phyloP scores from a whole-genome alignment of 2,113 vertebrate genomes.

The Labeo rohita region DNA sequence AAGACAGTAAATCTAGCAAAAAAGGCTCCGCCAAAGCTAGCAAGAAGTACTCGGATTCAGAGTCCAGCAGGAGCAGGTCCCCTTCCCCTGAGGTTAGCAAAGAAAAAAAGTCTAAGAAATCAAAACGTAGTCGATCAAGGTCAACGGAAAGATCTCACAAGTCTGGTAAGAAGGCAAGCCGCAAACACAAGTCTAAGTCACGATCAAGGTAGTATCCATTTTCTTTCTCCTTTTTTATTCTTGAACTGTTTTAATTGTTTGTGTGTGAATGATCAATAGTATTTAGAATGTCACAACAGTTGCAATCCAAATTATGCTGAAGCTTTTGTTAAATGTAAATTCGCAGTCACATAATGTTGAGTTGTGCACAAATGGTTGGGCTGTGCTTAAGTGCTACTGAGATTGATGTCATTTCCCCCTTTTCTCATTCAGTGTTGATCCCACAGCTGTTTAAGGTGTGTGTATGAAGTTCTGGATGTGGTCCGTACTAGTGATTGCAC shows the following conservation, averaged over 20 bases:
- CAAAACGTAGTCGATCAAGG: conserved; percentile 96
- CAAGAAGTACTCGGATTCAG: conserved; percentile 90
- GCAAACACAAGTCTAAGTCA: conserved; percentile 99
- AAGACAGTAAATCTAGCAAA: conserved; percentile 84
- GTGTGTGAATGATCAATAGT: conserved; percentile 54
- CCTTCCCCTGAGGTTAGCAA: conserved; percentile 92
- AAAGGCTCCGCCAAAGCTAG: conserved; percentile 88
- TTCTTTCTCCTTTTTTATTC: conserved; percentile 71
- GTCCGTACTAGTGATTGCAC: conserved; percentile 56
- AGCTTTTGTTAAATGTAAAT: not conserved
- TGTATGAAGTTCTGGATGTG: conserved; percentile 26
- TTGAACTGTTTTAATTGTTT: conserved; percentile 71
- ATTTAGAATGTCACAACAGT: not conserved
- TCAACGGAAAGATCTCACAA: conserved; percentile 99
- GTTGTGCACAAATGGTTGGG: conserved; percentile 22
- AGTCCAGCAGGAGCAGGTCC: conserved; percentile 95
- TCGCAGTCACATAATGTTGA: not conserved
- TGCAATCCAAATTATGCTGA: not conserved
- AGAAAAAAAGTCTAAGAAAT: conserved; percentile 98
- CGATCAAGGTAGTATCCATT: conserved; percentile 99
- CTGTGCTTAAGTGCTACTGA: not conserved
- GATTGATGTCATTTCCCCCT: conserved; percentile 12
- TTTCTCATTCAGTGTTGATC: conserved; percentile 36
- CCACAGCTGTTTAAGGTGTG: conserved; percentile 42
- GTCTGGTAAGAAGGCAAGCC: conserved; percentile 99